Evolutionary conservation across 92 coral and sea anemone species (phyloP).

Genomic region (Zoanthus solanderi): DNA sequence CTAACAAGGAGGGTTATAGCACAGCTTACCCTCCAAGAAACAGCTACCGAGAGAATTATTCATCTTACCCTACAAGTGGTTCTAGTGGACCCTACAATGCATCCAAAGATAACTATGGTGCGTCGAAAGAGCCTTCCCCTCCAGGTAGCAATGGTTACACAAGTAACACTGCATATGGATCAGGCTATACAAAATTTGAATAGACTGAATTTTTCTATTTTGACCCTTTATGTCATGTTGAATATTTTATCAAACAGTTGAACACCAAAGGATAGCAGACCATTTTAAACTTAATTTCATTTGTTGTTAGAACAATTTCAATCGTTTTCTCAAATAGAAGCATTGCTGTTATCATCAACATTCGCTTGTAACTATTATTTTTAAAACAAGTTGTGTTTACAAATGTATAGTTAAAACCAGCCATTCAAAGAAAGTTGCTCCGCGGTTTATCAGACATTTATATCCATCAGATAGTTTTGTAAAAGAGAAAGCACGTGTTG

Average conservation of each 20-base stretch:
- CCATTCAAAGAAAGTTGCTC: too few relatives aligned
- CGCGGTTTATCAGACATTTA: too few relatives aligned
- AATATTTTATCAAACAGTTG: background rate
- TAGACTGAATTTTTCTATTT: slow-evolving; percentile 28
- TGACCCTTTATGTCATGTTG: background rate
- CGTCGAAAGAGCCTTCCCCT: slow-evolving; percentile 34
- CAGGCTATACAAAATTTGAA: slow-evolving; percentile 91
- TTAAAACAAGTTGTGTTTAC: too few relatives aligned
- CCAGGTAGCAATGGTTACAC: slow-evolving; percentile 65
- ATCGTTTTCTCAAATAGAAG: too few relatives aligned
- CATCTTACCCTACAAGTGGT: background rate
- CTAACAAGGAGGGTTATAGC: slow-evolving; percentile 49
- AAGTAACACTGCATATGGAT: slow-evolving; percentile 79
- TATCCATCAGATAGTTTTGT: too few relatives aligned
- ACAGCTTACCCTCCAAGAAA: slow-evolving; percentile 66
- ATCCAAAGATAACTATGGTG: slow-evolving; percentile 57
- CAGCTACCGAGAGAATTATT: slow-evolving; percentile 54
- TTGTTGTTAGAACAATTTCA: background rate
- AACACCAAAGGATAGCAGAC: background rate
- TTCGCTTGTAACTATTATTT: too few relatives aligned
- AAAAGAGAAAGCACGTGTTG: too few relatives aligned
- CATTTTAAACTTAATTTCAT: background rate
- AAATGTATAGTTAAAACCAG: too few relatives aligned
- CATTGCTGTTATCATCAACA: too few relatives aligned
- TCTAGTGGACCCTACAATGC: slow-evolving; percentile 64